A percentile compares a stretch with the other conserved stretches of the same genome.
Conservation (phyloP, 2,888 invertebrate genomes). For the Limnephilus lunatus region DNA sequence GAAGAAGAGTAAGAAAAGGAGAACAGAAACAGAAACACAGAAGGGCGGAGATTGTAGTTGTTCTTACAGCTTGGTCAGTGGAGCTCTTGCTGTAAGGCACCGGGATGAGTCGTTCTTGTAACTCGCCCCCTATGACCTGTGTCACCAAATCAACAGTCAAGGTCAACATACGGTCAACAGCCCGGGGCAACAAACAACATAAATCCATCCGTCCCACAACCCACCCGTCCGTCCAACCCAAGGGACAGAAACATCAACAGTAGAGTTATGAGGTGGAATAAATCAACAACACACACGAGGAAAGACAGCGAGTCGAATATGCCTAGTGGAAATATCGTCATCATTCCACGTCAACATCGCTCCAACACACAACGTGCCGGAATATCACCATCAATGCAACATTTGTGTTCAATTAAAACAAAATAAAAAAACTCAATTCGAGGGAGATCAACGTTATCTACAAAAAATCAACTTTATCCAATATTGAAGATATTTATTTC, state of each 20-base stretch:
- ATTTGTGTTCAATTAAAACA: neutral
- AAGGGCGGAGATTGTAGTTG: slow-evolving; percentile 62
- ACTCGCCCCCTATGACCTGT: slow-evolving; percentile 99
- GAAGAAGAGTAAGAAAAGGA: slow-evolving; percentile 68
- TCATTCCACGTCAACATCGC: neutral
- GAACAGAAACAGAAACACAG: slow-evolving; percentile 66
- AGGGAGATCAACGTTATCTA: no score
- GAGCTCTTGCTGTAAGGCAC: slow-evolving; percentile 99
- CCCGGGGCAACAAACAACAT: neutral
- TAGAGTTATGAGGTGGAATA: neutral
- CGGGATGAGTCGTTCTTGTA: slow-evolving; percentile 99
- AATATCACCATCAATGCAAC: neutral
- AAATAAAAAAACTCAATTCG: neutral
- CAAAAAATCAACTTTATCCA: no score
- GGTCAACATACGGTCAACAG: neutral
- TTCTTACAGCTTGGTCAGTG: slow-evolving; percentile 99
- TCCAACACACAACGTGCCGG: neutral
- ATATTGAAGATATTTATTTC: no score
- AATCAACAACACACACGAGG: slow-evolving; percentile 67
- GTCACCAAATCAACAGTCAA: slow-evolving; percentile 40
- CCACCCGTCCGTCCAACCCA: neutral
- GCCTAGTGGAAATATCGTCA: slow-evolving; percentile 35
- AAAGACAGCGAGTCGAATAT: slow-evolving; percentile 67
- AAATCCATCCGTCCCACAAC: neutral
- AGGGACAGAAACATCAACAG: neutral